Evolutionary conservation across 2,113 vertebrate genomes (phyloP).

Genomic region (Aldabrachelys gigantea): DNA sequence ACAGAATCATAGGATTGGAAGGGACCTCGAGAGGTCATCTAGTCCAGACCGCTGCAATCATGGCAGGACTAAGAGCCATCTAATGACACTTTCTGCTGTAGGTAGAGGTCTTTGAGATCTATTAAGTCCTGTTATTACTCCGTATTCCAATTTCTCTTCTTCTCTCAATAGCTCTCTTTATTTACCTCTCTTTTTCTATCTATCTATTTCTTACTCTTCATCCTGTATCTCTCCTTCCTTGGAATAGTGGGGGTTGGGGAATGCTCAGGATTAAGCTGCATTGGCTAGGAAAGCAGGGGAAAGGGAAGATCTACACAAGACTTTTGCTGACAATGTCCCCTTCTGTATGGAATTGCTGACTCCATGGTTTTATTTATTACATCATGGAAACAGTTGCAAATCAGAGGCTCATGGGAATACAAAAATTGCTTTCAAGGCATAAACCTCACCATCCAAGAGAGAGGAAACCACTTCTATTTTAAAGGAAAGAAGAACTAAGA

Average conservation of each 20-base stretch:
- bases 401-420: background rate
- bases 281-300: background rate
- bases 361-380: background rate
- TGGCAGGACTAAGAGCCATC: no score
- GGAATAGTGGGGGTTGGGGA: background rate
- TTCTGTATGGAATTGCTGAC: background rate
- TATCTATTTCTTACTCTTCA: background rate
- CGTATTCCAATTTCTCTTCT: background rate
- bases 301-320: background rate
- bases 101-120: background rate
- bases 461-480: background rate
- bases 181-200: background rate
- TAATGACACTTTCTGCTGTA: background rate
- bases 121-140: background rate
- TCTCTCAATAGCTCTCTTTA: background rate
- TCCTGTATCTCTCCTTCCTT: background rate
- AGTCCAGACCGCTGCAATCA: no score
- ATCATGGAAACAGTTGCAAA: background rate
- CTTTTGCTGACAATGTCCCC: conserved; percentile 14
- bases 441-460: background rate
- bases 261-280: background rate
- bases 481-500: background rate
- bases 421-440: background rate
- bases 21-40: no score
- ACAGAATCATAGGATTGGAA: no score